Base-by-base conservation (phyloP, 2,797 vertebrate species). In the Melopsittacus undulatus region DNA sequence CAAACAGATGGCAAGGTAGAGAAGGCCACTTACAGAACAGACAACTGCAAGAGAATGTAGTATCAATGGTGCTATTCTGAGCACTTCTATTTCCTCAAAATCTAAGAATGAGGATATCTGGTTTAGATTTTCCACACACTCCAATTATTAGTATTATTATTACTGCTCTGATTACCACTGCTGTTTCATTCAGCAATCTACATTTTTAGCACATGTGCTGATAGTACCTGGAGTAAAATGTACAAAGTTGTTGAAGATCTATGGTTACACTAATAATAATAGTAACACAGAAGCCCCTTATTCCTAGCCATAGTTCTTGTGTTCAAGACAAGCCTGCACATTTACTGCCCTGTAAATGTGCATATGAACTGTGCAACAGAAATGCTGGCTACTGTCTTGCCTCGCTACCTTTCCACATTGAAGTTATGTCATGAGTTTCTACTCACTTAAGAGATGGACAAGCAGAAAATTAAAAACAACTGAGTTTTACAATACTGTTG, bases 211-310 rank as follows among this genome's bases (percentile, higher is more conserved):
- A 4, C 3, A 7, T 5, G 7, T 49, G 56, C 26, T 9, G 0
- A 64, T 11, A 54, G 8, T 21, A 56, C 15, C 46, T 64, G 48
- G 42, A 73, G 61, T 30, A 74, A 86, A 91, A 38, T 1, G 15
- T 42, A 54, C 23, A 32, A 70, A 70, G 56, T 11, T 2, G 1
- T 59, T 64, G 75, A 17, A 83, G 49, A 38, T 48, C 32, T 1
- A 1, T 1, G 8, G 17, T 46, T 51, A 75, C 0, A 0, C 13
- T 57, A 46, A 11, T 6, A 54, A 20, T 32, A 54, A 64, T 16
- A 54, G 64, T 14, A 21, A 75, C 9, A 81, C 3, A 68, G 14
- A 87, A 62, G 7, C 4, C 9, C 5, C n/a, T 72, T 61, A 48
- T 29, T 23, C 8, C 42, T 24, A 73, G 19, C 9, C 19, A 59